A percentile compares a stretch with the other conserved stretches of the same genome.
Evolutionary conservation across 2,113 vertebrate species (phyloP).

Genomic region (Otis tarda): DNA sequence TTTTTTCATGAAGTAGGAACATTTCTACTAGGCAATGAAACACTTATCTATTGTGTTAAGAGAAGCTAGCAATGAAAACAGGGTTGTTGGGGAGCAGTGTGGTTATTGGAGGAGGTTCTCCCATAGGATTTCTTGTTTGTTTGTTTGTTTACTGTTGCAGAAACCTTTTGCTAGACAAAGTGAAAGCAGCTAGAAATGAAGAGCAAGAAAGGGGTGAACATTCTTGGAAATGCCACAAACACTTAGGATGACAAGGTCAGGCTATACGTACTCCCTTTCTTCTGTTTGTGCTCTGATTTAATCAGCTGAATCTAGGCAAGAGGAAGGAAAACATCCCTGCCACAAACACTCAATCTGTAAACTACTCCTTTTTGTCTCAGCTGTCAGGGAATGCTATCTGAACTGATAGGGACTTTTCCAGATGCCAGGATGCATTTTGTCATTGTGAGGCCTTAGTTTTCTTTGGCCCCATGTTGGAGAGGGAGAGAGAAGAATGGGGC

Average conservation of each 20-base stretch:
- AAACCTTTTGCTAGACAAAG: slow-evolving; percentile 5
- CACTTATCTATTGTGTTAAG: not conserved
- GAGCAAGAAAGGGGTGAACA: not conserved
- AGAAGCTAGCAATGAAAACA: not conserved
- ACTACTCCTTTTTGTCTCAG: not conserved
- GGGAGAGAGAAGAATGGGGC: not conserved
- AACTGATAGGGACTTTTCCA: not conserved
- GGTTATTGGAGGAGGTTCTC: not conserved
- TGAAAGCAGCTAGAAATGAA: not conserved
- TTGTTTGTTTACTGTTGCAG: not conserved
- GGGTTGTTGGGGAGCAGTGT: not conserved
- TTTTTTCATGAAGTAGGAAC: not conserved
- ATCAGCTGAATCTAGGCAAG: not conserved
- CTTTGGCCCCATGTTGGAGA: not conserved
- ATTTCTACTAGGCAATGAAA: not conserved
- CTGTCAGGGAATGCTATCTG: not conserved
- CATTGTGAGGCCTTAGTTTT: not conserved
- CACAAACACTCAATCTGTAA: slow-evolving; percentile 10
- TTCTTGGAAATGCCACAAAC: slow-evolving; percentile 47
- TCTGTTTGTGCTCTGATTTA: slow-evolving; percentile 30
- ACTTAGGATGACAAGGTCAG: slow-evolving; percentile 61
- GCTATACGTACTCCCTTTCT: not conserved
- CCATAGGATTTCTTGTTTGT: not conserved
- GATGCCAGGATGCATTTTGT: not conserved
- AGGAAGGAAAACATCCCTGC: slow-evolving; percentile 2